phyloP scores from a whole-genome alignment of 2,888 invertebrate species.

The Lasioglossum zephyrum region DNA sequence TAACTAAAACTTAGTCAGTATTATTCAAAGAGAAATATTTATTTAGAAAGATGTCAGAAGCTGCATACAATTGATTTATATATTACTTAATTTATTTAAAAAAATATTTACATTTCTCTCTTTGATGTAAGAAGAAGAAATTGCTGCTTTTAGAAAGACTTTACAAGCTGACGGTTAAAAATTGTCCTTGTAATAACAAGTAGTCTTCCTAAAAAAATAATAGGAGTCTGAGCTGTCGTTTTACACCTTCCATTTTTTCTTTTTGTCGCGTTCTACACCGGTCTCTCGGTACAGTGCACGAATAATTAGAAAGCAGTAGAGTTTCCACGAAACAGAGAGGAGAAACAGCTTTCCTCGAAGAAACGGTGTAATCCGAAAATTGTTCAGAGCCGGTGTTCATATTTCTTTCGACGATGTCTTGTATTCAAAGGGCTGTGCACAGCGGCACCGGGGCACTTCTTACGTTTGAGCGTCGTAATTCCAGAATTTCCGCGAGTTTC shows the following conservation, averaged over 20 bases:
- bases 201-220: not conserved
- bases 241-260: not conserved
- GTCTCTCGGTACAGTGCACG: not conserved
- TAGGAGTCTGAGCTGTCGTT: not conserved
- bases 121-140: no score
- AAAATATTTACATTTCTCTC: no score
- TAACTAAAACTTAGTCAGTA: no score
- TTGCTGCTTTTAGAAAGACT: no score
- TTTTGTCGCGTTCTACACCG: not conserved
- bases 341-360: not conserved
- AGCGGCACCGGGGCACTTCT: slow-evolving; percentile 13
- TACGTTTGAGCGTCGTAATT: slow-evolving; percentile 45
- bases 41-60: no score
- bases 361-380: not conserved
- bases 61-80: no score
- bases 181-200: not conserved
- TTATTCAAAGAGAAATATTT: no score
- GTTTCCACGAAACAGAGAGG: not conserved
- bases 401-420: slow-evolving; percentile 1
- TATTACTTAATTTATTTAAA: no score
- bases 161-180: not conserved
- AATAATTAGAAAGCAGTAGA: not conserved
- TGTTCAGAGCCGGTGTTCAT: not conserved
- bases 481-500: slow-evolving; percentile 22
- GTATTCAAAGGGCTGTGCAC: not conserved